Conservation (phyloP, 2,113 vertebrate genomes). For the Crotalus tigris region DNA sequence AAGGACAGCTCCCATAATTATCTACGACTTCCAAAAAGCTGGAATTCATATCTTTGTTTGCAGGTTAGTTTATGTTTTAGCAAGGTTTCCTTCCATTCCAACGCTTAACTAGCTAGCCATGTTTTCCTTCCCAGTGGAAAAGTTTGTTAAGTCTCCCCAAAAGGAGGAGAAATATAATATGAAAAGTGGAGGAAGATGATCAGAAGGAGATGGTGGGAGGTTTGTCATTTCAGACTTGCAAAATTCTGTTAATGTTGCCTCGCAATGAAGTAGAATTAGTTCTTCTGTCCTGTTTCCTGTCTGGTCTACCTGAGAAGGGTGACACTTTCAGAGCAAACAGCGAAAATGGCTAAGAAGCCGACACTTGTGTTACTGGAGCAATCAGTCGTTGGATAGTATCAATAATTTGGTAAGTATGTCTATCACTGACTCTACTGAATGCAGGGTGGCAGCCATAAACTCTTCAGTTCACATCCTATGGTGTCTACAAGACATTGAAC, state of each 20-base stretch:
- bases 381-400: background rate
- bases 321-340: background rate
- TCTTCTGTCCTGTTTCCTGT: too few relatives aligned
- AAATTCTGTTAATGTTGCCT: too few relatives aligned
- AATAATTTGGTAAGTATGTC: background rate
- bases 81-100: background rate
- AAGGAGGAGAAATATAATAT: background rate
- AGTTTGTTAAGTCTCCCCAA: background rate
- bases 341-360: too few relatives aligned
- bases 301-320: too few relatives aligned
- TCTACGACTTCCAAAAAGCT: background rate
- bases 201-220: too few relatives aligned
- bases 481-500: background rate
- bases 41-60: background rate
- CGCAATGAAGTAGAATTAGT: too few relatives aligned
- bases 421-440: background rate
- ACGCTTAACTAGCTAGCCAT: background rate
- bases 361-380: background rate
- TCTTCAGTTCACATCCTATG: background rate
- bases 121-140: background rate
- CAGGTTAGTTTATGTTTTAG: background rate
- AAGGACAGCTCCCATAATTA: background rate
- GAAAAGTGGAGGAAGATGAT: background rate
- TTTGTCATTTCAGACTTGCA: too few relatives aligned
- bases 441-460: background rate